Evolutionary conservation across 1,140 invertebrate genomes (phyloP).

Genomic region (Aphis craccivora): DNA sequence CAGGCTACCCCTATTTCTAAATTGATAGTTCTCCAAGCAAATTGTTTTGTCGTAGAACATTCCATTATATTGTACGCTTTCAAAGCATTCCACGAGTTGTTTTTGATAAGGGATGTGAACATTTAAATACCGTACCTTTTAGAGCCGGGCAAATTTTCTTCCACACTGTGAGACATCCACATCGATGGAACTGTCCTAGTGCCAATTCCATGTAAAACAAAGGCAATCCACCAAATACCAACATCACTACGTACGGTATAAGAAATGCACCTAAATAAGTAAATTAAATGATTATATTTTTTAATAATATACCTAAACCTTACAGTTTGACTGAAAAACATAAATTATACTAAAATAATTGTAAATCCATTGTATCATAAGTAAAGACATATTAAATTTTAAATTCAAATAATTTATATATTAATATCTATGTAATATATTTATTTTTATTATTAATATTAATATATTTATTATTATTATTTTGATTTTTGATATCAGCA

Average conservation of each 20-base stretch:
- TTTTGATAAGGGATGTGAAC: neutral
- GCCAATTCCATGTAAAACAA: constrained; percentile 95
- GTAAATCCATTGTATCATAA: neutral
- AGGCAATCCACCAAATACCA: constrained; percentile 89
- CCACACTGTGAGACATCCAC: constrained; percentile 93
- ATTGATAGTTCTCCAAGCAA: neutral
- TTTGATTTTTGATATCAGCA: too few relatives aligned
- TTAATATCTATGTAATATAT: neutral
- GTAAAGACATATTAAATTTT: neutral
- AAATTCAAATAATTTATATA: neutral
- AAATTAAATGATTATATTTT: neutral
- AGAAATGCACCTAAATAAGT: constrained; percentile 85
- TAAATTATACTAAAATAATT: neutral
- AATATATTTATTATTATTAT: neutral
- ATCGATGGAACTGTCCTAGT: constrained; percentile 89
- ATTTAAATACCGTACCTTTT: constrained; percentile 77
- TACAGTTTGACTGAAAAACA: neutral
- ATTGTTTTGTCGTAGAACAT: constrained; percentile 25
- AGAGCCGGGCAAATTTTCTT: constrained; percentile 93
- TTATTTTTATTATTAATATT: neutral
- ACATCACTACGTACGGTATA: constrained; percentile 90
- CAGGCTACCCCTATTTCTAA: neutral
- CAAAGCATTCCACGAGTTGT: constrained; percentile 38
- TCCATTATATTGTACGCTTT: neutral
- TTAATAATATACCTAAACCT: neutral